Evolutionary conservation across 2,888 invertebrate genomes (phyloP).

Genomic region (Nymphalis urticae): DNA sequence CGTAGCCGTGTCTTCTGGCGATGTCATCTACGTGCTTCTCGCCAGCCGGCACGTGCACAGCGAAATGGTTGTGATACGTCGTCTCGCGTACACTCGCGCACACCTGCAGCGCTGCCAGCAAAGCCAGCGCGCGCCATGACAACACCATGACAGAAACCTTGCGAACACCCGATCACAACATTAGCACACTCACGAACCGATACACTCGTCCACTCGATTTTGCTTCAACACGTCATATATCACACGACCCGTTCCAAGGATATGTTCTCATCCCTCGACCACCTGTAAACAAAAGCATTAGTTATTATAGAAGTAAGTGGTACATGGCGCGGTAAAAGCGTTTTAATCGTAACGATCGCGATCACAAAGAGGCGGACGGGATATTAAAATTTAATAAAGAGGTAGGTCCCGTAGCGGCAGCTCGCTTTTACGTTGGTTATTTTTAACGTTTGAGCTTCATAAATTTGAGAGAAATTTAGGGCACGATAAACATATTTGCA

Average conservation of each 20-base stretch:
- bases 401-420: slow-evolving; percentile 50
- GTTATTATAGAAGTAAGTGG: not conserved
- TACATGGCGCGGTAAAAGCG: slow-evolving; percentile 35
- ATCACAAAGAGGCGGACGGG: slow-evolving; percentile 55
- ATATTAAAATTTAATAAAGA: slow-evolving; percentile 71
- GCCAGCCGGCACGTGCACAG: slow-evolving; percentile 90
- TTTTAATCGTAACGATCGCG: slow-evolving; percentile 57
- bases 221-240: slow-evolving; percentile 26
- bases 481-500: slow-evolving; percentile 67
- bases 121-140: slow-evolving; percentile 63
- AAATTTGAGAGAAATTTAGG: slow-evolving; percentile 62
- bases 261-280: slow-evolving; percentile 38
- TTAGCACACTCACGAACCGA: slow-evolving; percentile 28
- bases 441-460: slow-evolving; percentile 48
- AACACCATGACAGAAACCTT: slow-evolving; percentile 63
- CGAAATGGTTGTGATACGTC: slow-evolving; percentile 91
- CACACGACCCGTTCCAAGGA: slow-evolving; percentile 13
- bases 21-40: slow-evolving; percentile 87
- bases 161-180: slow-evolving; percentile 49
- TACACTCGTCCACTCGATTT: slow-evolving; percentile 28
- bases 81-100: slow-evolving; percentile 62
- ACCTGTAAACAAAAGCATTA: slow-evolving; percentile 37
- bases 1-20: slow-evolving; percentile 92
- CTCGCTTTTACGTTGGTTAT: slow-evolving; percentile 46
- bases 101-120: slow-evolving; percentile 53